A percentile compares a stretch with the other conserved stretches of the same genome.
Evolutionary conservation across 2,888 invertebrate species (phyloP).

Genomic region (Spodoptera exigua): DNA sequence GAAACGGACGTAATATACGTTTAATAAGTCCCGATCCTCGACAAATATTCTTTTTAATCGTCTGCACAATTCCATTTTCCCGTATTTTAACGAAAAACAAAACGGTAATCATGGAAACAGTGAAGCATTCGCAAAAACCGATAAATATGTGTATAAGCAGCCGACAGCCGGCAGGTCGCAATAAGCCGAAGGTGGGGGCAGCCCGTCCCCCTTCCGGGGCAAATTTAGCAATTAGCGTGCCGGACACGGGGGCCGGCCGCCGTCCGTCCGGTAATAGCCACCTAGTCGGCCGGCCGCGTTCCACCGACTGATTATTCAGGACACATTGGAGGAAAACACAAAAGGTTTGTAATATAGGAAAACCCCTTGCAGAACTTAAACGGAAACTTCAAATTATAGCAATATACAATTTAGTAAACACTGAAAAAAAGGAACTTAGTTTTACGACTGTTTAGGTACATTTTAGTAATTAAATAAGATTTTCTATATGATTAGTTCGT

Average conservation of each 20-base stretch:
- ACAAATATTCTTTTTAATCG: too few relatives aligned
- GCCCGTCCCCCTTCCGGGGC: conserved; percentile 56
- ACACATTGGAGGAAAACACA: conserved; percentile 4
- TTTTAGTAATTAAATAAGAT: too few relatives aligned
- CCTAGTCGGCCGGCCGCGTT: conserved; percentile 64
- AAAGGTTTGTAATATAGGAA: conserved; percentile 11
- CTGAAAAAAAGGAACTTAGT: too few relatives aligned
- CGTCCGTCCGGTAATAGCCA: conserved; percentile 68
- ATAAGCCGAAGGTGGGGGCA: conserved; percentile 54
- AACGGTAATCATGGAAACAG: conserved; percentile 20
- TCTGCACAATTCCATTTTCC: background rate
- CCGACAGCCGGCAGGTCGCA: conserved; percentile 52
- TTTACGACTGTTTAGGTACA: too few relatives aligned
- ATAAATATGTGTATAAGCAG: conserved; percentile 36
- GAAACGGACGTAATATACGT: too few relatives aligned
- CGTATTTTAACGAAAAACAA: conserved; percentile 4
- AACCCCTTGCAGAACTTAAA: too few relatives aligned
- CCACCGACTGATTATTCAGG: conserved; percentile 44
- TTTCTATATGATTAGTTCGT: too few relatives aligned
- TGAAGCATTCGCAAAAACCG: conserved; percentile 18
- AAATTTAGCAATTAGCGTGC: conserved; percentile 84
- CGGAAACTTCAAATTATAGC: too few relatives aligned
- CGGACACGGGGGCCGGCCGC: conserved; percentile 59
- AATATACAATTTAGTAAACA: too few relatives aligned
- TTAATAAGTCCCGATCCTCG: too few relatives aligned